Base-by-base conservation (phyloP, 1,140 invertebrate species). In the Diplogasteroides magnus region DNA sequence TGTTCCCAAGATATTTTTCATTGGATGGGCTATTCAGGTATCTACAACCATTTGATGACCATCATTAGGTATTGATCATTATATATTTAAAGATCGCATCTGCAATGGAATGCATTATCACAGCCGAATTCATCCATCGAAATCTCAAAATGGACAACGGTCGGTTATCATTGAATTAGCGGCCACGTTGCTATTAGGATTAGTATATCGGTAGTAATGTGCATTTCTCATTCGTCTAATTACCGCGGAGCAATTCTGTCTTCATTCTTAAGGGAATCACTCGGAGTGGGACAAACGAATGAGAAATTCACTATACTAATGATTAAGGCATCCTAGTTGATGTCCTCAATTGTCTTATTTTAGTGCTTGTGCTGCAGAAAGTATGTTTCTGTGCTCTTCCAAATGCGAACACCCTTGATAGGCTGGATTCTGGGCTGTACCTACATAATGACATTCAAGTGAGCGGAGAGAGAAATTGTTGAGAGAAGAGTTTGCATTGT, bases 351-450 rank as follows among this genome's bases (percentile, higher is more conserved):
- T n/a, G n/a, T n/a, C n/a, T 48, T 11, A 11, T 48, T 48, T 6
- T 19, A 48, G 37, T 48, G 37, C 37, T 48, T 6, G 37, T 48
- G 6, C 37, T 48, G 37, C 37, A 48, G 37, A 48, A 48, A 48
- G 37, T 48, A 48, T 48, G 37, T 48, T 48, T 48, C 37, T 48
- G 37, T 48, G 37, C 37, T 48, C 37, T 48, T 48, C 37, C 37
- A 19, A 48, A 48, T 48, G 37, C 6, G 19, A 11, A 6, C 6
- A 48, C 37, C 19, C 37, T 19, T 48, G 37, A 48, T 48, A 6
- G 37, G 6, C 37, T 19, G 19, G 19, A 48, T 19, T 48, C 37
- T 19, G 37, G 19, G 6, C 37, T 48, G 37, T 48, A 48, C 37
- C 6, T 6, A 11, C 37, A 48, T 48, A 19, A 48, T 48, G 19